phyloP scores from a whole-genome alignment of 1,140 invertebrate genomes.

The Meloidogyne exigua region DNA sequence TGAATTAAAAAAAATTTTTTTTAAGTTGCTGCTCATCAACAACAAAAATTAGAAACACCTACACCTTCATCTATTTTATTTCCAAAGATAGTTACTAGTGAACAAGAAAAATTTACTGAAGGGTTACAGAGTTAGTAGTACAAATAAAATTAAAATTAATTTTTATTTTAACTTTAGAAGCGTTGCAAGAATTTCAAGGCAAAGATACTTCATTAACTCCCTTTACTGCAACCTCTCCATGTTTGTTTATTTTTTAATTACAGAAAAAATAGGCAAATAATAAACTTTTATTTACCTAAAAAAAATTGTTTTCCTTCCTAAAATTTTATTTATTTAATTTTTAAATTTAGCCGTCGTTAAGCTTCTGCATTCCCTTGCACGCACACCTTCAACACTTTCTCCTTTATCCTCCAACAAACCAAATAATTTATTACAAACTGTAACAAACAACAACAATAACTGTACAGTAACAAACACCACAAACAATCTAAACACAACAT shows the following conservation, averaged over 20 bases:
- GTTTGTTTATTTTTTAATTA: neutral
- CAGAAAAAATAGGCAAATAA: too few relatives aligned
- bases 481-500: neutral
- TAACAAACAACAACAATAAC: neutral
- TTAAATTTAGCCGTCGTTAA: neutral
- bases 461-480: neutral
- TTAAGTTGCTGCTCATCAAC: neutral
- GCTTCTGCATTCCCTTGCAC: conserved; percentile 4
- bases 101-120: conserved; percentile 23
- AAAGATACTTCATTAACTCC: neutral
- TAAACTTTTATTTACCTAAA: too few relatives aligned
- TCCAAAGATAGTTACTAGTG: conserved; percentile 9
- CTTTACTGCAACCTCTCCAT: neutral
- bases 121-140: neutral
- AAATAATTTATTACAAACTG: neutral
- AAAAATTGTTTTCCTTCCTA: too few relatives aligned
- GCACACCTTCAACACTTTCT: neutral
- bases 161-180: neutral
- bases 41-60: conserved; percentile 21
- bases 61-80: conserved; percentile 21
- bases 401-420: neutral
- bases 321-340: too few relatives aligned
- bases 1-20: too few relatives aligned
- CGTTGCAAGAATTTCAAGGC: conserved; percentile 11
- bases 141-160: too few relatives aligned